Evolutionary conservation across 1,140 invertebrate species (phyloP).

Genomic region (Tribolium madens): DNA sequence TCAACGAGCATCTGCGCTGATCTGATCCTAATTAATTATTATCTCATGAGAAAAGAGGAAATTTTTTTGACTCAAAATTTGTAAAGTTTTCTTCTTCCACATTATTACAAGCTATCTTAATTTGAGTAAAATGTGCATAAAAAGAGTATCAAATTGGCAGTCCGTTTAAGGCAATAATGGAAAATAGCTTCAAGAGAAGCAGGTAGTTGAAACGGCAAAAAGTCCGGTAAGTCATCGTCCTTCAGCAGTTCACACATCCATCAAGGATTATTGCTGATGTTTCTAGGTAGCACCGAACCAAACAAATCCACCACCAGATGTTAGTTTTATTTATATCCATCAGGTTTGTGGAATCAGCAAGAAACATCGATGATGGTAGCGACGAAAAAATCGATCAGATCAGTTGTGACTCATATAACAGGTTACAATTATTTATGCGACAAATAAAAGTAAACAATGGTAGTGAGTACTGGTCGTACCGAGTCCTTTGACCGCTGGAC

Average conservation of each 20-base stretch:
- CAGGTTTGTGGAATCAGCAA: constrained; percentile 39
- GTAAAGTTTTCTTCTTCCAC: too few relatives aligned
- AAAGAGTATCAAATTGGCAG: background rate
- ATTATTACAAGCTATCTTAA: too few relatives aligned
- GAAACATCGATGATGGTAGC: constrained; percentile 7
- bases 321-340: constrained; percentile 47
- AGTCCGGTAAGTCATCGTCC: constrained; percentile 14
- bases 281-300: constrained; percentile 40
- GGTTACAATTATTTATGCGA: constrained; percentile 64
- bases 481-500: constrained; percentile 63
- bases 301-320: constrained; percentile 46
- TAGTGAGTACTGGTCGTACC: constrained; percentile 61
- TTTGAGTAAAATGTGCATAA: background rate
- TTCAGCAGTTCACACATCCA: constrained; percentile 20
- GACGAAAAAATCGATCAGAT: constrained; percentile 61
- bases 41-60: background rate
- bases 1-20: background rate
- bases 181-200: background rate
- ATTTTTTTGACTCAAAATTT: background rate
- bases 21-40: background rate
- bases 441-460: constrained; percentile 65
- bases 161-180: constrained; percentile 18
- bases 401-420: constrained; percentile 64
- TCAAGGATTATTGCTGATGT: constrained; percentile 27
- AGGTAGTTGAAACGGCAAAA: background rate